Base-by-base conservation (phyloP, 2,888 invertebrate species). In the Ichneumoninae sp. region DNA sequence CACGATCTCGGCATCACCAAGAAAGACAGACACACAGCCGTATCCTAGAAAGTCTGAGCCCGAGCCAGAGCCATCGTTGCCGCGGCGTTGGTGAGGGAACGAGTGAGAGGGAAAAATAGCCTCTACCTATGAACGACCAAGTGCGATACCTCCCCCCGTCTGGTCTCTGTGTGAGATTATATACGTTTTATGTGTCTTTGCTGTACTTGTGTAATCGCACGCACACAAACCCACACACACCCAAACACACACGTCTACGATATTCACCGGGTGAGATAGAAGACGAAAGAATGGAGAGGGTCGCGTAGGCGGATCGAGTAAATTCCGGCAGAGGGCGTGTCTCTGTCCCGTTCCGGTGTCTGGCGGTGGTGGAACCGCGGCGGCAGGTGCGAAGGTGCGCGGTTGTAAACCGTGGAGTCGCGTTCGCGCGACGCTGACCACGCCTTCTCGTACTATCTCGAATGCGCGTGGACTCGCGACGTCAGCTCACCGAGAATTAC, bases 311-410 rank as follows among this genome's bases (percentile, higher is more conserved):
- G 93, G 91, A 91, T 83, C 92, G 83, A 88, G 88, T 87, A 89
- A 91, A 91, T 91, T 91, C 91, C 89, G 89, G 89, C 87, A 90
- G 92, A 92, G 93, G 88, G 93, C 93, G 93, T 93, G 93, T 93
- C 93, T 91, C 91, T 89, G 90, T 88, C 89, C 69, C 85, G 90
- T 92, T 79, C 82, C 68, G 79, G 79, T 80, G 54, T 79, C 79
- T 70, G 68, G 73, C 57, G 81, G 81, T 50, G 69, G 57, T 26
- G 79, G 52, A 90, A 90, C 77, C 30, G 16, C 33, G n/a, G 81
- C 91, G 91, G 91, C 93, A 93, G 93, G 93, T 93, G 93, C 91
- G 91, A 93, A 93, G 92, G 93, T 93, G 93, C 92, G 93, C 92
- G 91, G 89, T 57, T 81, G 63, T 57, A 57, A 74, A 83, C 76